A percentile compares a stretch with the other conserved stretches of the same genome.
These are phyloP conservation scores for Macrobrachium nipponense DNA, from an alignment of 1,140 invertebrate species.

Conservation along the genomic window DNA sequence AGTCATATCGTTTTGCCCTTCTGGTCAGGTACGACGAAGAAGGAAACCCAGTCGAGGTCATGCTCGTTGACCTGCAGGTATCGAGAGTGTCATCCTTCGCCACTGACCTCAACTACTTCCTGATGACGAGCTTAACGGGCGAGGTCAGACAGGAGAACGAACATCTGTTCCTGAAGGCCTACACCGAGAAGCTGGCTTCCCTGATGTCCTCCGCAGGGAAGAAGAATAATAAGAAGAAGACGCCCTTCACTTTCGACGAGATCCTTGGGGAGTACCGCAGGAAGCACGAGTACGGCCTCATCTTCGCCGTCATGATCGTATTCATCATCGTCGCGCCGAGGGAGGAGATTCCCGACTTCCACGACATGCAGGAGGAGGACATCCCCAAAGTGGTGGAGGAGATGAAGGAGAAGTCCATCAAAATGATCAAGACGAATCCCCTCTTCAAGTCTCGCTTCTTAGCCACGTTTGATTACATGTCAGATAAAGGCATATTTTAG, in stretches of 20 bases:
- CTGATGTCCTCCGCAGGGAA: too few species aligned
- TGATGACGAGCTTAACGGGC: slow-evolving; percentile 21
- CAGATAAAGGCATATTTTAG: too few species aligned
- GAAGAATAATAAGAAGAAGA: not conserved
- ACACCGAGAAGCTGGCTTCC: not conserved
- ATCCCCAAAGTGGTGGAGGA: not conserved
- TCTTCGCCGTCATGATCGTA: not conserved
- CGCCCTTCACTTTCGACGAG: slow-evolving; percentile 8
- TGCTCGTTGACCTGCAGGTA: slow-evolving; percentile 4
- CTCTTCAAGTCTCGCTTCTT: slow-evolving; percentile 4
- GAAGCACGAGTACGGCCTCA: not conserved
- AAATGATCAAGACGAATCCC: slow-evolving; percentile 15
- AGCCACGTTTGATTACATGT: slow-evolving; percentile 2
- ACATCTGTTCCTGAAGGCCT: not conserved
- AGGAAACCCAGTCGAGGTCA: not conserved
- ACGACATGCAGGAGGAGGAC: not conserved
- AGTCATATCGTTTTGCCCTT: too few species aligned
- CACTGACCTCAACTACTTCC: slow-evolving; percentile 15
- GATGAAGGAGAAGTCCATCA: not conserved
- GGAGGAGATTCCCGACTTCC: not conserved
- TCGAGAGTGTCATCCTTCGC: not conserved
- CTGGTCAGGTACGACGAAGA: not conserved
- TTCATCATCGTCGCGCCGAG: not conserved
- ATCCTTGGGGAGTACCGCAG: slow-evolving; percentile 2
- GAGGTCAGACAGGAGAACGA: slow-evolving; percentile 20